Conservation (phyloP, 2,888 invertebrate species). For the Oligia latruncula region DNA sequence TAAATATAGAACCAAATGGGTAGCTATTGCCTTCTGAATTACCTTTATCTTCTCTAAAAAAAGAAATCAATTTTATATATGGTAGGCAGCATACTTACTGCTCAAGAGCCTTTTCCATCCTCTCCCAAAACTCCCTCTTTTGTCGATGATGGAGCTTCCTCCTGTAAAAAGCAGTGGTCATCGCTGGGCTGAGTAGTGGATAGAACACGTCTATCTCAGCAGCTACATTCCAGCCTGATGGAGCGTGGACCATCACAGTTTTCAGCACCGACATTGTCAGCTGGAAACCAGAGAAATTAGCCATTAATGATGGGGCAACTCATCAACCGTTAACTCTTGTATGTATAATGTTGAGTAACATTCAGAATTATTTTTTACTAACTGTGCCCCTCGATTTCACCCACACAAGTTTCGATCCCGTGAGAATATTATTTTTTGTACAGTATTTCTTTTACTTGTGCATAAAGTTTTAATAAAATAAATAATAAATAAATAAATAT, state of each 20-base stretch:
- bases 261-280: constrained; percentile 90
- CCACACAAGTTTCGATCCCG: too few species aligned
- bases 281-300: constrained; percentile 75
- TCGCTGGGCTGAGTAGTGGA: constrained; percentile 84
- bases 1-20: background rate
- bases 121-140: constrained; percentile 89
- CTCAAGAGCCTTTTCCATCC: constrained; percentile 82
- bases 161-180: constrained; percentile 75
- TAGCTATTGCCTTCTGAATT: background rate
- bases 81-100: constrained; percentile 74
- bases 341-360: background rate
- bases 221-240: constrained; percentile 90
- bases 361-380: background rate
- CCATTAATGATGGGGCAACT: background rate
- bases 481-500: too few species aligned
- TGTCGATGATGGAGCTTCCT: constrained; percentile 85
- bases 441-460: too few species aligned
- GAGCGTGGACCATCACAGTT: constrained; percentile 89
- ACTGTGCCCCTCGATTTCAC: too few species aligned
- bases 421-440: too few species aligned
- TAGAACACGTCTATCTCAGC: constrained; percentile 91
- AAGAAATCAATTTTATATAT: too few species aligned
- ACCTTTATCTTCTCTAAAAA: background rate
- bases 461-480: too few species aligned
- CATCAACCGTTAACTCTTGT: background rate